phyloP scores from a whole-genome alignment of 2,797 vertebrate species.

The Protonibea diacanthus region DNA sequence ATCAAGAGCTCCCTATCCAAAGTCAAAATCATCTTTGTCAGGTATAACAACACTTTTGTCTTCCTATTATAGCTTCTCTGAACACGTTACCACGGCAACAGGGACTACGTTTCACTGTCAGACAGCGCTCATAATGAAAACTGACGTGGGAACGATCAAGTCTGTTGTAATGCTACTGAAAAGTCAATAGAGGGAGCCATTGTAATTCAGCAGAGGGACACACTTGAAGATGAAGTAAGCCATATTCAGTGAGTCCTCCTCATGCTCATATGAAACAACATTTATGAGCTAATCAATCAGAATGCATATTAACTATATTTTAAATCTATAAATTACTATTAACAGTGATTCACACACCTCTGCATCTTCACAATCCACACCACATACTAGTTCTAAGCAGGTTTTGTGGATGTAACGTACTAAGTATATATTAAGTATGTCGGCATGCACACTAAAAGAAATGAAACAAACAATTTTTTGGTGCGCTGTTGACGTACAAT shows the following conservation, averaged over 20 bases:
- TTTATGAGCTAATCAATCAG: neutral
- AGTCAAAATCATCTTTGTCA: slow-evolving; percentile 96
- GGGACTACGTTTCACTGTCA: neutral
- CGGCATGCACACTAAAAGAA: neutral
- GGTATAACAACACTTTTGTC: slow-evolving; percentile 77
- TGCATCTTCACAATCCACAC: neutral
- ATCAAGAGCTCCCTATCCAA: slow-evolving; percentile 95
- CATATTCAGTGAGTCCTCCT: neutral
- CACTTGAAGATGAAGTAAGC: neutral
- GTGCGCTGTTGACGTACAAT: neutral
- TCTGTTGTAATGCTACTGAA: slow-evolving; percentile 44
- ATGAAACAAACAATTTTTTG: neutral
- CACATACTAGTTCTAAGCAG: neutral
- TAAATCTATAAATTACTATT: neutral
- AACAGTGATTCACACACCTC: neutral
- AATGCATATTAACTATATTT: neutral
- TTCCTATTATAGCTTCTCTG: neutral
- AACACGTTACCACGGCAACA: slow-evolving; percentile 8
- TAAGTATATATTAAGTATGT: neutral
- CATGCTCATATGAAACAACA: neutral
- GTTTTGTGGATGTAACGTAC: neutral
- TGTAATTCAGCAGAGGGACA: slow-evolving; percentile 37
- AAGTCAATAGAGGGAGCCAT: slow-evolving; percentile 76
- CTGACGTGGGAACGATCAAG: neutral
- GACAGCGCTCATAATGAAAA: neutral